These are phyloP conservation scores for Vireo altiloquus DNA, from an alignment of 2,113 vertebrate genomes.

Conservation along the genomic window DNA sequence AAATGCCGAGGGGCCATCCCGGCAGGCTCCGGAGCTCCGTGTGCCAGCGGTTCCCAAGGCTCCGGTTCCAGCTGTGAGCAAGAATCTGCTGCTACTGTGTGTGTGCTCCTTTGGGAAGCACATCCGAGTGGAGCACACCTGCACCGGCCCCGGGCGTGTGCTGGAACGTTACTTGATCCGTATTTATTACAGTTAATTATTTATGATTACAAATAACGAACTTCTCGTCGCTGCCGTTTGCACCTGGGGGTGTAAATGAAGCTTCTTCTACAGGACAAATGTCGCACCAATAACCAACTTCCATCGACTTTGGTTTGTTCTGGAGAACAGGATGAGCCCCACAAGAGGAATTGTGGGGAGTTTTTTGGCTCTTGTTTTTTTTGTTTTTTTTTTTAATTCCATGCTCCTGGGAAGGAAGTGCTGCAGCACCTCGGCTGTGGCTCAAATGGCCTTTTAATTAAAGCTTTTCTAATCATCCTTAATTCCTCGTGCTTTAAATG, in stretches of 20 bases:
- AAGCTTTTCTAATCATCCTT: constrained; percentile 49
- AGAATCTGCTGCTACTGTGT: constrained; percentile 75
- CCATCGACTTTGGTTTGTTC: constrained; percentile 1
- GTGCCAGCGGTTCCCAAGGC: constrained; percentile 42
- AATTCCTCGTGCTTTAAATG: constrained; percentile 31
- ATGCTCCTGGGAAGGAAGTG: background rate
- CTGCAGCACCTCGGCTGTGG: background rate
- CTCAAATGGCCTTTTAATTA: constrained; percentile 32
- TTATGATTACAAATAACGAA: constrained; percentile 95
- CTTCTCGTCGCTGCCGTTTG: constrained; percentile 78
- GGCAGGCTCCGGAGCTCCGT: background rate
- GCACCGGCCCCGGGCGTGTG: constrained; percentile 75
- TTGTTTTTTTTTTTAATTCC: background rate
- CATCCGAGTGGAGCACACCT: constrained; percentile 57
- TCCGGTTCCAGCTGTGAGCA: constrained; percentile 18
- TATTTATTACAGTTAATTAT: constrained; percentile 99
- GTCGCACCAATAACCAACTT: constrained; percentile 83
- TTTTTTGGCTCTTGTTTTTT: background rate
- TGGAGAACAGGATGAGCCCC: background rate
- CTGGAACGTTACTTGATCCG: constrained; percentile 89
- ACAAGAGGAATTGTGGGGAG: background rate
- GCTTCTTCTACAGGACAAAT: constrained; percentile 77
- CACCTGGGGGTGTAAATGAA: constrained; percentile 82
- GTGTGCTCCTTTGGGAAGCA: constrained; percentile 60
- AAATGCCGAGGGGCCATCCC: background rate